Conservation (phyloP, 2,888 invertebrate genomes). For the Nephrotoma guestfalica region DNA sequence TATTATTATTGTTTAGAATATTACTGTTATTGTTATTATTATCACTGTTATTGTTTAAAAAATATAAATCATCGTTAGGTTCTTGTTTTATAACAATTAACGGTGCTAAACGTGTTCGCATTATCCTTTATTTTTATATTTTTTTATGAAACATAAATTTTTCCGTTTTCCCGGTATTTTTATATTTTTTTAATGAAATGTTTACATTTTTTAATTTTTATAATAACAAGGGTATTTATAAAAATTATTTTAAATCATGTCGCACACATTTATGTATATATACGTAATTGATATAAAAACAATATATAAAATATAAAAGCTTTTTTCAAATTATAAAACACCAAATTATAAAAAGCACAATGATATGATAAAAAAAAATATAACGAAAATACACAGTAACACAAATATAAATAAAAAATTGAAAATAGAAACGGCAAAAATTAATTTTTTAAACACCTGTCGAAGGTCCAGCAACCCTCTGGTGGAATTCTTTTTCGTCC, state of each 20-base stretch:
- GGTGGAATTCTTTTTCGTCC: slow-evolving; percentile 23
- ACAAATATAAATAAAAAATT: slow-evolving; percentile 5
- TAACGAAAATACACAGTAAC: slow-evolving; percentile 9
- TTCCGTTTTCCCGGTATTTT: neutral
- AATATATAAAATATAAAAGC: neutral
- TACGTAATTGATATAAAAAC: neutral
- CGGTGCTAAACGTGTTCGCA: slow-evolving; percentile 33
- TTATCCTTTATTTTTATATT: slow-evolving; percentile 10
- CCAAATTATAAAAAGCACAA: neutral
- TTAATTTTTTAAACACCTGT: slow-evolving; percentile 22
- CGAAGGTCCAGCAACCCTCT: slow-evolving; percentile 24
- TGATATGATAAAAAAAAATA: slow-evolving; percentile 11
- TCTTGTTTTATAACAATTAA: slow-evolving; percentile 34
- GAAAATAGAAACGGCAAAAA: slow-evolving; percentile 10
- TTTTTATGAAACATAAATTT: neutral
- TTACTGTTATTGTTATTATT: slow-evolving; percentile 8
- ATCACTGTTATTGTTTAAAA: slow-evolving; percentile 9
- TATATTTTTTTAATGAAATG: neutral
- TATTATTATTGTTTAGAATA: slow-evolving; percentile 1
- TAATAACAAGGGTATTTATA: neutral
- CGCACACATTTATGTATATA: neutral
- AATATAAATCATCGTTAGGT: slow-evolving; percentile 17
- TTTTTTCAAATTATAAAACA: neutral
- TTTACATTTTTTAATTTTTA: neutral
- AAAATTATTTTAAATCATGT: neutral